Percentiles rank a stretch among this genome's conserved stretches.
Evolutionary conservation across 2,797 vertebrate genomes (phyloP).

Genomic region (Mus caroli): DNA sequence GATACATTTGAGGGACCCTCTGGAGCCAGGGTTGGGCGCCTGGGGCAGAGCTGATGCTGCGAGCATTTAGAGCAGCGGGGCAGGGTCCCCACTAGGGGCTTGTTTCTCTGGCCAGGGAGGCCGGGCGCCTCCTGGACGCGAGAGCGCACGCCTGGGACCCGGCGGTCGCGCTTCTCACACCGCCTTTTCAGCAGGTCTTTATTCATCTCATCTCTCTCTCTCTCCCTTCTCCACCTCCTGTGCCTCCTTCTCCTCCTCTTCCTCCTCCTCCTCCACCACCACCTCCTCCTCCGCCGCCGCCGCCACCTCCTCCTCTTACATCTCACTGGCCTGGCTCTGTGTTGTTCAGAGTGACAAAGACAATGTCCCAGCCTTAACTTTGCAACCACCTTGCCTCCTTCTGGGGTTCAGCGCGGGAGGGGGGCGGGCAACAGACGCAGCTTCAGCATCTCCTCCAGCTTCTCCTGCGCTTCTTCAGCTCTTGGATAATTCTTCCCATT

Average conservation of each 20-base stretch:
- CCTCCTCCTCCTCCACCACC: slow-evolving; percentile 79
- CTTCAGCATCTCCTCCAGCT: slow-evolving; percentile 87
- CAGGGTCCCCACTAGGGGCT: slow-evolving; percentile 81
- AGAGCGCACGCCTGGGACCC: slow-evolving; percentile 87
- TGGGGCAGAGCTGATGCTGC: slow-evolving; percentile 85
- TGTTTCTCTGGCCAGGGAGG: slow-evolving; percentile 81
- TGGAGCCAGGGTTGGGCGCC: slow-evolving; percentile 84
- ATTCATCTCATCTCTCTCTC: slow-evolving; percentile 84
- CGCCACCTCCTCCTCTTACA: slow-evolving; percentile 84
- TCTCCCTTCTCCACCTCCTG: slow-evolving; percentile 86
- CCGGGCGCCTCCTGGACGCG: slow-evolving; percentile 83
- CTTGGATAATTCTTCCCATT: slow-evolving; percentile 81
- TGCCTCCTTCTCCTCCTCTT: slow-evolving; percentile 83
- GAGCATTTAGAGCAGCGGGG: slow-evolving; percentile 82
- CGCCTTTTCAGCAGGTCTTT: slow-evolving; percentile 85
- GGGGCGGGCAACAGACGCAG: slow-evolving; percentile 64
- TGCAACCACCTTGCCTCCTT: slow-evolving; percentile 89
- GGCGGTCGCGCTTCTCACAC: slow-evolving; percentile 86
- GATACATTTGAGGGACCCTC: slow-evolving; percentile 86
- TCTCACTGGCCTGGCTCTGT: slow-evolving; percentile 85
- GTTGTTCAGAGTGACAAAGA: slow-evolving; percentile 88
- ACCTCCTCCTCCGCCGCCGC: slow-evolving; percentile 62
- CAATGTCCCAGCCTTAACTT: slow-evolving; percentile 90
- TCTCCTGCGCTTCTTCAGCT: slow-evolving; percentile 84
- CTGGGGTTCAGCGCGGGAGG: slow-evolving; percentile 84